Percentiles rank a stretch among this genome's conserved stretches.
These are phyloP conservation scores for Lepidocyrtoides sp. DNA, from an alignment of 2,888 invertebrate genomes.

Conservation along the genomic window DNA sequence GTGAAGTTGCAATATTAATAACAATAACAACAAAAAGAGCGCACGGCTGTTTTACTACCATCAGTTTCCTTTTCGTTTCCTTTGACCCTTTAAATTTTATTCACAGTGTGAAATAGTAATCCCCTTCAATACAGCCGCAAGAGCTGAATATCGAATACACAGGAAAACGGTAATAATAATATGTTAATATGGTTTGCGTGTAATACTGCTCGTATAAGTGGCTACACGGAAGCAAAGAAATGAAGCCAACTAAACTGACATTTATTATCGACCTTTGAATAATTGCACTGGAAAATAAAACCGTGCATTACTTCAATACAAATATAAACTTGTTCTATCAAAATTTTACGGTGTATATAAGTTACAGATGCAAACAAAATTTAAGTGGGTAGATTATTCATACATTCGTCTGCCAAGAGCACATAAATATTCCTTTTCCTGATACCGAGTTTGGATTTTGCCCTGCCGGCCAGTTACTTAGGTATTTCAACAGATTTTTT, in stretches of 20 bases:
- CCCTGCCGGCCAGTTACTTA: background rate
- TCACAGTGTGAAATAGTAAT: background rate
- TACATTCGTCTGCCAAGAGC: slow-evolving; percentile 7
- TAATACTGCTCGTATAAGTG: background rate
- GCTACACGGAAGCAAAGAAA: slow-evolving; percentile 61
- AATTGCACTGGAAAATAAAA: slow-evolving; percentile 61
- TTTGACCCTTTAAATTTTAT: slow-evolving; percentile 56
- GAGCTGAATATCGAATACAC: slow-evolving; percentile 5
- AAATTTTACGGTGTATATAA: background rate
- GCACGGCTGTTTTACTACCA: background rate
- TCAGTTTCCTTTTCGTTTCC: background rate
- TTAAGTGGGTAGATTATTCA: background rate
- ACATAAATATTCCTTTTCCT: background rate
- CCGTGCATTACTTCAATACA: background rate
- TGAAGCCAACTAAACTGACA: slow-evolving; percentile 62
- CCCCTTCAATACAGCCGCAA: background rate
- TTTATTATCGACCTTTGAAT: slow-evolving; percentile 72
- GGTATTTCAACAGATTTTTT: slow-evolving; percentile 33
- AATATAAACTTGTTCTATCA: slow-evolving; percentile 44
- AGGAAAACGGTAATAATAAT: background rate
- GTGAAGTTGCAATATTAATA: background rate
- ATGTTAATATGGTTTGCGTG: background rate
- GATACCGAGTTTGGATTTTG: background rate
- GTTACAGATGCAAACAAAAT: background rate
- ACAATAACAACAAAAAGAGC: slow-evolving; percentile 25